Evolutionary conservation across 1,140 invertebrate genomes (phyloP).

Genomic region (Cotesia typhae): DNA sequence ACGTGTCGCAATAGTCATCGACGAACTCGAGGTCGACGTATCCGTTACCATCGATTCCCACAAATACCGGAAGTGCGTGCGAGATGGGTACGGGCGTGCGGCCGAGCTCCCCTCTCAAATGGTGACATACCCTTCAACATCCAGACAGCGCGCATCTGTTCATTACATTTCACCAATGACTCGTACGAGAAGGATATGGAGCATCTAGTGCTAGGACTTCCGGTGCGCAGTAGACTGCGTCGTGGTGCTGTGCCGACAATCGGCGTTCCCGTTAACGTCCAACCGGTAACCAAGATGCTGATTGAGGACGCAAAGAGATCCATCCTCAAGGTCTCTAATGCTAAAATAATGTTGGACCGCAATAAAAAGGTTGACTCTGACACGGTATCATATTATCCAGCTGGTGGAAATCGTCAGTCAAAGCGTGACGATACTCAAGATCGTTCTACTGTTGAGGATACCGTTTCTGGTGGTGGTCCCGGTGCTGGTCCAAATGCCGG

Average conservation of each 20-base stretch:
- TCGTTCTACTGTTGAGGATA: not conserved
- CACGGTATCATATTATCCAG: not conserved
- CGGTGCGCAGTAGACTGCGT: constrained; percentile 65
- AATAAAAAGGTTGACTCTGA: constrained; percentile 28
- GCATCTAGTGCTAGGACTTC: constrained; percentile 68
- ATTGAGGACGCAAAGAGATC: constrained; percentile 63
- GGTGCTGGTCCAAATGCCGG: not conserved
- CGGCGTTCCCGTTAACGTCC: constrained; percentile 66
- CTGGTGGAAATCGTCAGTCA: not conserved
- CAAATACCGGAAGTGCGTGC: constrained; percentile 66
- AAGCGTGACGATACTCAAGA: not conserved
- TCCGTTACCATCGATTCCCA: constrained; percentile 70
- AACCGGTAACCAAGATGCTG: constrained; percentile 61
- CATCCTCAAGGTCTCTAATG: constrained; percentile 57
- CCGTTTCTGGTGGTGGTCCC: not conserved
- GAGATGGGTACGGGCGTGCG: constrained; percentile 67
- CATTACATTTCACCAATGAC: constrained; percentile 67
- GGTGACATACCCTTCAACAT: constrained; percentile 66
- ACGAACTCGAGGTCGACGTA: constrained; percentile 67
- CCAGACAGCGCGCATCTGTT: constrained; percentile 69
- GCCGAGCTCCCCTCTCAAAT: constrained; percentile 61
- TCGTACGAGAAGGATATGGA: constrained; percentile 70
- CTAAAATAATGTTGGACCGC: constrained; percentile 49
- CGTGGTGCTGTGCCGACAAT: constrained; percentile 68
- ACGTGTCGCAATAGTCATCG: constrained; percentile 70